A percentile compares a stretch with the other conserved stretches of the same genome.
These are phyloP conservation scores for Campoletis raptor DNA, from an alignment of 2,888 invertebrate genomes.

Conservation along the genomic window DNA sequence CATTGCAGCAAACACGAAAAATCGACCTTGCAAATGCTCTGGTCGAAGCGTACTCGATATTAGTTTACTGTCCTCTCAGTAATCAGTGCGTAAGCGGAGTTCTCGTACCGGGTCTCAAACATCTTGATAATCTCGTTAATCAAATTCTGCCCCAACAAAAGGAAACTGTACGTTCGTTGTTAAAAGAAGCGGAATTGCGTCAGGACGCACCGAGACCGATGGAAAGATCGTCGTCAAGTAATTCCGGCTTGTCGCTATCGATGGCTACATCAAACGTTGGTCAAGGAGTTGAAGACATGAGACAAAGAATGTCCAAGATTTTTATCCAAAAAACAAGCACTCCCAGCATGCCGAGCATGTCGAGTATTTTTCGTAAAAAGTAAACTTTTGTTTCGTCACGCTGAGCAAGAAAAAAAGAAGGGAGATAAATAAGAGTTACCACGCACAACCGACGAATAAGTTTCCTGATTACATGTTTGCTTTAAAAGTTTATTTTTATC, in stretches of 20 bases:
- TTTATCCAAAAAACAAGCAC: constrained; percentile 85
- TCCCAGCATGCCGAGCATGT: constrained; percentile 76
- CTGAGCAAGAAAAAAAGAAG: not conserved
- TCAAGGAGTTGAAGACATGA: constrained; percentile 87
- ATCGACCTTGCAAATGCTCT: constrained; percentile 87
- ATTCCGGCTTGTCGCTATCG: constrained; percentile 82
- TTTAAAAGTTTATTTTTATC: constrained; percentile 14
- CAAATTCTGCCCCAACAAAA: constrained; percentile 85
- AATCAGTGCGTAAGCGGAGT: constrained; percentile 85
- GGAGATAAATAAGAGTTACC: constrained; percentile 19
- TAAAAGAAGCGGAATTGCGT: constrained; percentile 86
- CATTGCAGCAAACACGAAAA: constrained; percentile 87
- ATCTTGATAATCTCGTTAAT: constrained; percentile 85
- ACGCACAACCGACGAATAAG: constrained; percentile 50
- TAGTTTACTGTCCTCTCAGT: constrained; percentile 86
- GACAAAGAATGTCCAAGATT: constrained; percentile 87
- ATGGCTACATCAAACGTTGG: constrained; percentile 84
- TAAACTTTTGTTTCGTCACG: constrained; percentile 58
- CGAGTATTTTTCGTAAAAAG: constrained; percentile 83
- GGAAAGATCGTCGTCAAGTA: constrained; percentile 81
- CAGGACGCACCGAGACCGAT: constrained; percentile 81
- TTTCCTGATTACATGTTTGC: not conserved
- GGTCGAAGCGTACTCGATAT: constrained; percentile 88
- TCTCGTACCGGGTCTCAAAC: constrained; percentile 86
- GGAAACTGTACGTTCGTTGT: constrained; percentile 86